Evolutionary conservation across 2,888 invertebrate genomes (phyloP), one percentile per base, ranked within the genome.

Genomic region (Noctua fimbriata): DNA sequence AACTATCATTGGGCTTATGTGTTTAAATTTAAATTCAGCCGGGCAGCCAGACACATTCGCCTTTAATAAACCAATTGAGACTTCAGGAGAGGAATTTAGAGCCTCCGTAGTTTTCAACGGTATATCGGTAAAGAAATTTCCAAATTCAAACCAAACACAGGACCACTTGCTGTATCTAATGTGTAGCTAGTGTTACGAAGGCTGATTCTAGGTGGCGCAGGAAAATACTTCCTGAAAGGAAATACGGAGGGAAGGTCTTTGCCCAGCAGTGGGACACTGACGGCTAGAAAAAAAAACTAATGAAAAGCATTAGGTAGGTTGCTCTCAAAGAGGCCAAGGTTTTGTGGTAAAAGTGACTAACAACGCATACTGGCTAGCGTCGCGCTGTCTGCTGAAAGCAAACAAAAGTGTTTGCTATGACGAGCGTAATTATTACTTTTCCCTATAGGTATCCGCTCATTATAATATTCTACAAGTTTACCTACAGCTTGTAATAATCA

Each of bases 361-460:
- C 10, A 32, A 32, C 16, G 36, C 44, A n/a, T 16, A n/a, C 44
- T 32, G 32, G 24, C n/a, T 49, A 32, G 69, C 60, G 63, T 41
- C 69, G 69, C 32, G 69, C n/a, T 69, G 73, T 36, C 73, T 67
- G 12, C 32, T 69, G 18, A 67, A n/a, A 67, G n/a, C 32, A n/a
- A 24, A 67, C 28, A 47, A 44, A 36, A 24, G 44, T 65, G 28
- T 41, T 44, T 41, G 41, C 28, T 9, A 5, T 28, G 41, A 28
- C 28, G 28, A 24, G 4, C n/a, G 7, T 65, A 1, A 24, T 24
- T 16, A 44, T 28, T 47, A n/a, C 6, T 44, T 32, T 76, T 21
- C 14, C 32, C 44, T 44, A 18, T 58, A n/a, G 32, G n/a, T 58
- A n/a, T 44, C n/a, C 18, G 44, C n/a, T 55, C 18, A 24, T 41